Evolutionary conservation across 2,888 invertebrate species (phyloP), one percentile per base, ranked within the genome.

Genomic region (Digitonthophagus gazella): DNA sequence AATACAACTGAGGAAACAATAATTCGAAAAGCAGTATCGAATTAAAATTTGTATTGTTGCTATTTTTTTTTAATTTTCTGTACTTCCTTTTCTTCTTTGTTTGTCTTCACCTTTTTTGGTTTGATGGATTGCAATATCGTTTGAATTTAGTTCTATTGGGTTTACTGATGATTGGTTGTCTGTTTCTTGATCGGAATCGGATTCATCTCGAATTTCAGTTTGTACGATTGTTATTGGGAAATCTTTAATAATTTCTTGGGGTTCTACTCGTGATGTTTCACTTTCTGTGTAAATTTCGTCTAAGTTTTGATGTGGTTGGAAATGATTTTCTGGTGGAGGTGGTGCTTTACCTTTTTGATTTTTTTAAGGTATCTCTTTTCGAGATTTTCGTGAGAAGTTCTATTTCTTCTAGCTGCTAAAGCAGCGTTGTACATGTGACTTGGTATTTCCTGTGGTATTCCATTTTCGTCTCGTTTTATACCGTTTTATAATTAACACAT

Each of bases 11-110:
- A n/a, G n/a, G n/a, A n/a, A n/a, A n/a, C n/a, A n/a, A n/a, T n/a
- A n/a, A n/a, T n/a, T n/a, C n/a, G n/a, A n/a, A n/a, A n/a, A n/a
- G n/a, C n/a, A n/a, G n/a, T n/a, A n/a, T n/a, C n/a, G n/a, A n/a
- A n/a, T n/a, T n/a, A n/a, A n/a, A n/a, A n/a, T 77, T 72, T 79
- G 85, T 72, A 84, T 85, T 55, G 84, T 82, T 67, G 86, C 85
- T 71, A 93, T 89, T 78, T 90, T 89, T 0, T 92, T 92, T 65
- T 93, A 82, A 81, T 93, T 93, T 0, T 93, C 93, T 1, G 93
- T 84, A 54, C 93, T 93, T 0, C 93, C 91, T 1, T 93, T 92
- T 83, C 91, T 91, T 15, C 93, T 86, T 77, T 89, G 89, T 72
- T 89, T 89, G 74, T 87, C 84, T 67, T 88, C 88, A 58, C 85